These are phyloP conservation scores for Ceratina australensis DNA, from an alignment of 1,140 invertebrate genomes.

Conservation along the genomic window DNA sequence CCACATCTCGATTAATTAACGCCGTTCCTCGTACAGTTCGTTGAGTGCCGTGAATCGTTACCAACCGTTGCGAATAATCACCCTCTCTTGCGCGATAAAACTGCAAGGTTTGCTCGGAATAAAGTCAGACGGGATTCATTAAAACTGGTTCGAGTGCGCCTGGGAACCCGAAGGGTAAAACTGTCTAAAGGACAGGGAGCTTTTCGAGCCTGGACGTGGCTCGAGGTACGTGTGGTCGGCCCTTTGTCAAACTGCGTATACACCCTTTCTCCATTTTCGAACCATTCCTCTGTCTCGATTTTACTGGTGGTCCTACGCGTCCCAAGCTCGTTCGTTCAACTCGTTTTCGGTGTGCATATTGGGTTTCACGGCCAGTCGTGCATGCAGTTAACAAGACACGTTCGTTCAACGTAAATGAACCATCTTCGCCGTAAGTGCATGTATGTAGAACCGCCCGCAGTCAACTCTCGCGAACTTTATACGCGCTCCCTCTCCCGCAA, in stretches of 20 bases:
- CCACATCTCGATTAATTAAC: slow-evolving; percentile 29
- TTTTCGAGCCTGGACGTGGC: not conserved
- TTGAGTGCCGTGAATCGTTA: not conserved
- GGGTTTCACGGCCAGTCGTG: slow-evolving; percentile 53
- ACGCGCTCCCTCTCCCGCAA: not conserved
- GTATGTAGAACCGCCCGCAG: slow-evolving; percentile 16
- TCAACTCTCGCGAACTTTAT: slow-evolving; percentile 2
- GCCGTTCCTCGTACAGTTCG: not conserved
- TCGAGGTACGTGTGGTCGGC: slow-evolving; percentile 51
- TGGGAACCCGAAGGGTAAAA: no score
- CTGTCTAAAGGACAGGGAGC: no score
- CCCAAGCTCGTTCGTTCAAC: slow-evolving; percentile 3
- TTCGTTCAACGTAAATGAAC: slow-evolving; percentile 29
- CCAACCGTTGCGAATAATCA: slow-evolving; percentile 4
- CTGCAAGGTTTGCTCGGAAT: not conserved
- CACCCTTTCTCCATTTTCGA: slow-evolving; percentile 23
- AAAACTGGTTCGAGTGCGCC: not conserved
- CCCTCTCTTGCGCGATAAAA: not conserved
- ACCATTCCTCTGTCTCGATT: slow-evolving; percentile 13
- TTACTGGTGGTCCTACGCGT: slow-evolving; percentile 2
- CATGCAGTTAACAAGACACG: slow-evolving; percentile 51
- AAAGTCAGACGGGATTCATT: slow-evolving; percentile 3
- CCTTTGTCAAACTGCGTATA: slow-evolving; percentile 2
- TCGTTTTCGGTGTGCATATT: slow-evolving; percentile 53
- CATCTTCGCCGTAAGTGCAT: slow-evolving; percentile 37